Base-by-base conservation (phyloP, 2,113 vertebrate genomes). In the Thunnus thynnus region DNA sequence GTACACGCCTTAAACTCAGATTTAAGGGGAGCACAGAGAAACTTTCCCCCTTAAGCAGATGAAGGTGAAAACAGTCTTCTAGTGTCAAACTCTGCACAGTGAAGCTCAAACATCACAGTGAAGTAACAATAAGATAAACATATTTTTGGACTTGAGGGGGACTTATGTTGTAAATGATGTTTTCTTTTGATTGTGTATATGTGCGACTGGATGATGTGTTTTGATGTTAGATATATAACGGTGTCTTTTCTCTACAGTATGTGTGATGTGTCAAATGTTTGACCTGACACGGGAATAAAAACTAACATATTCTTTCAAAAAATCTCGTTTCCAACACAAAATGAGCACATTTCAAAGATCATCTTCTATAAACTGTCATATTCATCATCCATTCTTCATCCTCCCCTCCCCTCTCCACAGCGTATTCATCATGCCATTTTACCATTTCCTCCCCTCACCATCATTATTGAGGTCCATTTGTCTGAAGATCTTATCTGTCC, bases 391-490 rank as follows among this genome's bases (percentile, higher is more conserved):
- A 9, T 5, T 50, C 32, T 62, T 44, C 13, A 10, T 56, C 20
- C 27, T 11, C 1, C 4, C 56, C 20, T 62, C 55, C 13, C 5
- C 52, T 46, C 67, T 36, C 27, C 16, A 1, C 32, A 12, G 30
- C 70, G 71, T 11, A 52, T 67, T 18, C 57, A 51, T 44, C 46
- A 25, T 36, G 62, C 61, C 55, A n/a, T 61, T 41, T 18, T 64
- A 48, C 65, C 63, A 69, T 86, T 85, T 82, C 80, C 76, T 77
- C 52, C 57, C 79, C 95, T 97, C 95, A 99, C 98, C 98, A 0
- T 99, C 98, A 48, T 99, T 99, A 95, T 99, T 97, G 75, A 98
- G 97, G 89, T 99, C 98, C 98, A 99, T 99, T 96, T 99, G 98
- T 91, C 96, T 97, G 96, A 99, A 99, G 95, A 99, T 99, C 94